Evolutionary conservation across 2,113 vertebrate species (phyloP), one percentile per base, ranked within the genome.

Genomic region (Pipra filicauda): DNA sequence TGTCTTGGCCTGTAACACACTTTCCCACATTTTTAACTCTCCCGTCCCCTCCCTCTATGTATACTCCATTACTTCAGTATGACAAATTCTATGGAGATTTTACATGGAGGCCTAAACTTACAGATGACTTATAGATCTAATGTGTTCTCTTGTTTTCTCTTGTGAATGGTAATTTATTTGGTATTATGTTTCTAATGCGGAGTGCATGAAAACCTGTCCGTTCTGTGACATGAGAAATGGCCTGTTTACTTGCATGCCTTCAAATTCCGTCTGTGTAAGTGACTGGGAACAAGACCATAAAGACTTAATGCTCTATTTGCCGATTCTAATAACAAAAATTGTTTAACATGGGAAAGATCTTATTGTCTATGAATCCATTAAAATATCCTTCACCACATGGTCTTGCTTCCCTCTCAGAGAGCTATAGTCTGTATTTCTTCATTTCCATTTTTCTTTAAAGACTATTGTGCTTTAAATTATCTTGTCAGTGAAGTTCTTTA

Each of bases 291-390:
- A 79, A 74, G 59, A 90, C 65, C 78, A 90, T 52, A 52, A 85
- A 74, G 58, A 58, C 39, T n/a, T 27, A 88, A 58, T 71, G 31
- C 28, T 71, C 21, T 64, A 5, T 89, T 84, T 92, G 70, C 73
- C 65, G n/a, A 14, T 77, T 91, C 55, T 72, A 83, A 51, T 37
- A 62, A 55, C 59, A 93, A 72, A 55, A 86, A 21, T 39, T 54
- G 35, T 77, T 93, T 88, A 78, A 85, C 49, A 44, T 41, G 19
- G 76, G 78, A 37, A 96, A 62, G 52, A 61, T 35, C 74, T 88
- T 43, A 61, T n/a, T 91, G 78, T 79, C 62, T 91, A 2, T 62
- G 74, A 89, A 76, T 90, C 64, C 19, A 59, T 85, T 82, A 76
- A 78, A 85, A 37, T 80, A 80, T 48, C 58, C 33, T 19, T 69